Percentiles rank a stretch among this genome's conserved stretches.
Evolutionary conservation across 2,888 invertebrate species (phyloP).

Genomic region (Oligia strigilis): DNA sequence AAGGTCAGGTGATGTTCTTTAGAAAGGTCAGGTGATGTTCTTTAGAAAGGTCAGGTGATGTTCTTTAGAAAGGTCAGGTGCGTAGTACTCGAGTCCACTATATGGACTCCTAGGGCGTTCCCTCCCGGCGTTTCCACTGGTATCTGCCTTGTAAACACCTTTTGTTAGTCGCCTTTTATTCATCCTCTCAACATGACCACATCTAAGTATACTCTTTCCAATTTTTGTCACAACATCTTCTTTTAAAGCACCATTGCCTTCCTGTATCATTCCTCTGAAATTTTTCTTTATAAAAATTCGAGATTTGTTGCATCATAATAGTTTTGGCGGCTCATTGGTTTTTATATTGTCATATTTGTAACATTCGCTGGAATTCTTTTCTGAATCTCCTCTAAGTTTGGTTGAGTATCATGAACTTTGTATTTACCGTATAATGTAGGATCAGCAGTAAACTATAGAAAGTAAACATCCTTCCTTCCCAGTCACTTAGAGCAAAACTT

Average conservation of each 20-base stretch:
- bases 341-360: not conserved
- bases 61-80: too few species aligned
- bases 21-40: too few species aligned
- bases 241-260: not conserved
- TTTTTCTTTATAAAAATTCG: not conserved
- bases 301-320: not conserved
- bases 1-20: too few species aligned
- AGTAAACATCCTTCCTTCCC: not conserved
- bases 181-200: not conserved
- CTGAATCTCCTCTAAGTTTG: too few species aligned
- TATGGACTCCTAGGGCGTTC: not conserved
- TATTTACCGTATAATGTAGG: too few species aligned
- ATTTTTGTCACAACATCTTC: not conserved
- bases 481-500: not conserved
- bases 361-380: not conserved
- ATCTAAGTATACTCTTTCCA: too few species aligned
- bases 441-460: too few species aligned
- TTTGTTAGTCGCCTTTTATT: not conserved
- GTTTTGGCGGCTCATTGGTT: not conserved
- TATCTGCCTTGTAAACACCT: not conserved
- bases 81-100: too few species aligned
- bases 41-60: too few species aligned
- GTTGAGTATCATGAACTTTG: too few species aligned
- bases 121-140: not conserved
- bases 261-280: not conserved